Evolutionary conservation across 2,888 invertebrate species (phyloP), one percentile per base, ranked within the genome.

Genomic region (Rhamnusium bicolor): DNA sequence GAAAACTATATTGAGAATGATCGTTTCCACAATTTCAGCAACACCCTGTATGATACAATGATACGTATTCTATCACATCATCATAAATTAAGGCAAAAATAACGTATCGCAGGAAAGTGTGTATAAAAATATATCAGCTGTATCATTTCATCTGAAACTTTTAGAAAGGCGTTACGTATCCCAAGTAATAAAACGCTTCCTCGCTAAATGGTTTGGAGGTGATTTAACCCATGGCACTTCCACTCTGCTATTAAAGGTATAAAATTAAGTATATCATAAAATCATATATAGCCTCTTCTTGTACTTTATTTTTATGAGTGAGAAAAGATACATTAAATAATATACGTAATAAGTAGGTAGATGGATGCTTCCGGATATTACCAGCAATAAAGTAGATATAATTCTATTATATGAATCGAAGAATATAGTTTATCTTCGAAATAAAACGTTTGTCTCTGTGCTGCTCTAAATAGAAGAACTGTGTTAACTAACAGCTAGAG

Each of bases 221-320:
- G 65, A 53, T 32, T 24, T 32, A 53, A 65, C 53, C 53, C 65
- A 29, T 29, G 18, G 53, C 65, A 51, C 53, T 65, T 32, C 29
- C 61, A 47, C 21, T 40, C 40, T 21, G n/a, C 46, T 24, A 53
- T 65, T 65, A 65, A 32, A 65, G 65, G 19, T 53, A 65, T 65
- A 65, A 65, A 65, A 65, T 65, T 53, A 65, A 65, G 65, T 65
- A 65, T 53, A 53, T 32, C 53, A 65, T 65, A 65, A 65, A 65
- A 51, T 51, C 65, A 65, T 53, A 65, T 65, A 53, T 53, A 53
- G 65, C 65, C n/a, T 65, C 53, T 19, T 65, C 40, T 19, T 61
- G 19, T 47, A 19, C 27, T 65, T 51, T 65, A 46, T 49, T 7
- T 53, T 65, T 65, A 53, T 65, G 49, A 2, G 14, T 18, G 14